Evolutionary conservation across 1,140 invertebrate genomes (phyloP), one percentile per base, ranked within the genome.

Genomic region (Chionoecetes opilio): DNA sequence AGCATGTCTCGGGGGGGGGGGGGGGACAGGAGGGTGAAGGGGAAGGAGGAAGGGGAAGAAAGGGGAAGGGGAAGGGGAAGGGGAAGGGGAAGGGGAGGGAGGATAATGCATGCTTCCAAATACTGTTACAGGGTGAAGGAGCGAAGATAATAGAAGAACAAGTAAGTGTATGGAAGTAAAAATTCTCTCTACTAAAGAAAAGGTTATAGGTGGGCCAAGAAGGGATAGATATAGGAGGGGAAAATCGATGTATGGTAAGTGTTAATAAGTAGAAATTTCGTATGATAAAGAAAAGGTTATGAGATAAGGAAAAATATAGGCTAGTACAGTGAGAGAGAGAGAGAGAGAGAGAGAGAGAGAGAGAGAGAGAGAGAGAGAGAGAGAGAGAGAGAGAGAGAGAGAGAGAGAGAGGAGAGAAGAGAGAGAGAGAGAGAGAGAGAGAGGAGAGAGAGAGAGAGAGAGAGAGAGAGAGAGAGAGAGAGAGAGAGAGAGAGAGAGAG

Each of bases 381-480:
- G 63, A 75, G 63, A 8, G 63, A 75, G 63, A 75, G 53, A 75
- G 53, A 75, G 53, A 75, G 53, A 75, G 53, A 75, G 53, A 75
- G 53, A 75, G 53, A 75, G 53, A 75, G 53, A 75, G 53, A 75
- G 63, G 2, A 26, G 8, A 26, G n/a, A 26, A n/a, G 63, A 75
- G 63, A 75, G 63, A n/a, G 63, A 21, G 63, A 21, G 63, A 5
- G 21, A 75, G 9, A 21, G 21, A 2, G 21, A 21, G 53, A 63
- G 17, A 2, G 53, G 63, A n/a, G 63, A 75, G 63, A 75, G 63
- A 75, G 63, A 75, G 21, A 8, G 21, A 88, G 86, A 88, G 86
- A 88, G 86, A 88, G 86, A 88, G 86, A 88, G 86, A 88, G 86
- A 88, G 86, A 88, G 86, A 88, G 86, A 88, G 86, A 88, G 86